A percentile compares a stretch with the other conserved stretches of the same genome.
Conservation (phyloP, 2,113 vertebrate genomes). For the Talpa occidentalis region DNA sequence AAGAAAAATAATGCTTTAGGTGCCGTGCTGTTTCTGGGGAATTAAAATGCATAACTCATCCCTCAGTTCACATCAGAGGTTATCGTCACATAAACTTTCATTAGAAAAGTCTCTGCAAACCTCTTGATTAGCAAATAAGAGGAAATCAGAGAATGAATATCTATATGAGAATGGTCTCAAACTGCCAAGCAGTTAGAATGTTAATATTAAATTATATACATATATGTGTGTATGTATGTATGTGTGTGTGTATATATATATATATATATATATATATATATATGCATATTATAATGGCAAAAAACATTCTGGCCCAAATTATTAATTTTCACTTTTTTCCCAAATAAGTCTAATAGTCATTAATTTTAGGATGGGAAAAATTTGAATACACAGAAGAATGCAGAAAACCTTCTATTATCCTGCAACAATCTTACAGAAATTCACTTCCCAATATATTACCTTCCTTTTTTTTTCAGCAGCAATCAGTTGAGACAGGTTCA, state of each 20-base stretch:
- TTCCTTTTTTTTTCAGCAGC: not conserved
- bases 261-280: too few relatives aligned
- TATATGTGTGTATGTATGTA: too few relatives aligned
- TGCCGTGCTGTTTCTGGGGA: not conserved
- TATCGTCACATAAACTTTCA: not conserved
- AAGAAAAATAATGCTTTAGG: not conserved
- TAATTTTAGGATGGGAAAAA: not conserved
- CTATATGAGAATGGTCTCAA: not conserved
- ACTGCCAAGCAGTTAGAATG: not conserved
- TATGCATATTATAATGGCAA: not conserved
- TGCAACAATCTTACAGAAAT: not conserved
- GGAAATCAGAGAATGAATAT: not conserved
- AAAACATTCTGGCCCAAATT: not conserved
- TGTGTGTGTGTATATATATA: not conserved
- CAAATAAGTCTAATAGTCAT: not conserved
- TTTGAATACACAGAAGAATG: not conserved
- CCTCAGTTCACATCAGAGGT: not conserved
- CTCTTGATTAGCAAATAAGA: not conserved
- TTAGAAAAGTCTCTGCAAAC: not conserved
- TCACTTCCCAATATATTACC: not conserved
- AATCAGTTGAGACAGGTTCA: not conserved
- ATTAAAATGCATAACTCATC: not conserved
- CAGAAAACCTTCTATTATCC: not conserved
- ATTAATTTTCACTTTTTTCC: constrained; percentile 29
- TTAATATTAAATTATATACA: not conserved